A percentile compares a stretch with the other conserved stretches of the same genome.
Evolutionary conservation across 2,888 invertebrate species (phyloP).

Genomic region (Cancer borealis): DNA sequence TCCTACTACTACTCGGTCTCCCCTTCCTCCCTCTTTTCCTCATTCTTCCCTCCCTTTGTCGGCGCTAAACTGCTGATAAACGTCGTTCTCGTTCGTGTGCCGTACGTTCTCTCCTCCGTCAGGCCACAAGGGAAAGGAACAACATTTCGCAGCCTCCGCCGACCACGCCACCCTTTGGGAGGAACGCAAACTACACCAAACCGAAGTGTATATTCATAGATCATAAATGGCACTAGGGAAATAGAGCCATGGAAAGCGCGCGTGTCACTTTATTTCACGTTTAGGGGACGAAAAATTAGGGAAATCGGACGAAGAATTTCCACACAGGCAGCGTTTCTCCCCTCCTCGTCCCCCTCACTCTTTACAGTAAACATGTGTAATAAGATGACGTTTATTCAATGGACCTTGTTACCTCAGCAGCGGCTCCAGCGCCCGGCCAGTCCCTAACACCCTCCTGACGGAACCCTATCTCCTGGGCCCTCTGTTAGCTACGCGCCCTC

Average conservation of each 20-base stretch:
- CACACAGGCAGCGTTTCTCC: slow-evolving; percentile 15
- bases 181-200: background rate
- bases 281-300: slow-evolving; percentile 4
- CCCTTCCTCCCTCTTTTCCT: slow-evolving; percentile 31
- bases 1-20: slow-evolving; percentile 31
- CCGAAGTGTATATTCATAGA: background rate
- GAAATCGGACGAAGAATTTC: slow-evolving; percentile 47
- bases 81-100: slow-evolving; percentile 3
- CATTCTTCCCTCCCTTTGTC: slow-evolving; percentile 48
- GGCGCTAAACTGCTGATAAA: slow-evolving; percentile 59
- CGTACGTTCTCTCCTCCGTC: background rate
- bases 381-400: slow-evolving; percentile 75
- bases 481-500: background rate
- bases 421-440: background rate
- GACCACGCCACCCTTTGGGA: background rate
- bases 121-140: background rate
- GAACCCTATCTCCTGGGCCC: background rate
- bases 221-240: background rate
- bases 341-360: slow-evolving; percentile 66
- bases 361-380: slow-evolving; percentile 75
- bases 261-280: too few species aligned
- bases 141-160: background rate
- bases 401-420: slow-evolving; percentile 68
- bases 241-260: background rate
- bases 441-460: background rate